phyloP scores from a whole-genome alignment of 2,888 invertebrate genomes.

The Drosophila anomalipes region DNA sequence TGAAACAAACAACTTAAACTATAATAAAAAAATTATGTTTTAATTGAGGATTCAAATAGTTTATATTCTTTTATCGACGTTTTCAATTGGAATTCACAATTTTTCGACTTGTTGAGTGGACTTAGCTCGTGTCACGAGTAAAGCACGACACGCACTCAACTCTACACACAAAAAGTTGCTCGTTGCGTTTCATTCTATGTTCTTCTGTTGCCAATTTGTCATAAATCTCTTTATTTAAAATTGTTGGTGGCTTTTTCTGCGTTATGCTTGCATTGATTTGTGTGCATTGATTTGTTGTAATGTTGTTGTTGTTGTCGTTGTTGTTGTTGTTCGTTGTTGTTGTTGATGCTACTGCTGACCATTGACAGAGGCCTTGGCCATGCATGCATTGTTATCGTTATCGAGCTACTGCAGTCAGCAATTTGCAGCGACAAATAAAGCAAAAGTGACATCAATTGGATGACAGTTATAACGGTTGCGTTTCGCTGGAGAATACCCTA shows the following conservation, averaged over 20 bases:
- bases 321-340: conserved; percentile 21
- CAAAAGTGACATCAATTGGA: conserved; percentile 37
- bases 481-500: neutral
- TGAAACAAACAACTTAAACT: neutral
- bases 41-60: neutral
- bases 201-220: conserved; percentile 68
- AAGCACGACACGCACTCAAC: neutral
- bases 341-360: conserved; percentile 20
- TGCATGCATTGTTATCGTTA: conserved; percentile 53
- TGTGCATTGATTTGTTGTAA: conserved; percentile 18
- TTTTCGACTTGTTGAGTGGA: neutral
- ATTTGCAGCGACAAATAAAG: conserved; percentile 37
- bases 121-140: neutral
- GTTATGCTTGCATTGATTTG: conserved; percentile 35
- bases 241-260: conserved; percentile 52
- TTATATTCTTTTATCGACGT: neutral
- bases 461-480: conserved; percentile 36
- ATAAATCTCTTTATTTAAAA: conserved; percentile 80
- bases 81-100: neutral
- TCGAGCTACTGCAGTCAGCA: conserved; percentile 61
- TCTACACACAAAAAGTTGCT: neutral
- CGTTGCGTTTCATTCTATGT: conserved; percentile 11
- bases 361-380: conserved; percentile 47
- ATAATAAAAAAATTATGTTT: neutral
- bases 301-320: conserved; percentile 5